phyloP scores from a whole-genome alignment of 2,888 invertebrate species.

The Acanthosepion esculentum region DNA sequence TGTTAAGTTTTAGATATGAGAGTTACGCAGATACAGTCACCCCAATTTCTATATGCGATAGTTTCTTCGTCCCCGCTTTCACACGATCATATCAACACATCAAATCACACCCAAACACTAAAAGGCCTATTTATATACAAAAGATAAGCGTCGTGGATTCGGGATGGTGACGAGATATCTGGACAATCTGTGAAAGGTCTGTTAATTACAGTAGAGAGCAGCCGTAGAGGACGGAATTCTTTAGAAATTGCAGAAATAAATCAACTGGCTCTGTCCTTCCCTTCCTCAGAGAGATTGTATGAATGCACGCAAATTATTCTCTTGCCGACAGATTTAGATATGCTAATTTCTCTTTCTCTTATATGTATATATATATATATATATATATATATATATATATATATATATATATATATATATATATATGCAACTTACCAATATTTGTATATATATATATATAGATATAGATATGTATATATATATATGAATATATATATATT shows the following conservation, averaged over 20 bases:
- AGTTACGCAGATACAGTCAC: too few species aligned
- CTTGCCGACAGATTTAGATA: not conserved
- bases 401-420: not conserved
- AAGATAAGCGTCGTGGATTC: not conserved
- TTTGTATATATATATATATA: not conserved
- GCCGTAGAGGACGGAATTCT: not conserved
- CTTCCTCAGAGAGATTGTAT: not conserved
- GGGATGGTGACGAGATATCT: not conserved
- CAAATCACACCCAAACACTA: not conserved
- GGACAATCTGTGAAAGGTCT: not conserved
- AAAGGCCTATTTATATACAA: constrained; percentile 33
- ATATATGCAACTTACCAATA: too few species aligned
- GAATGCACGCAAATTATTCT: not conserved
- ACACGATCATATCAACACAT: not conserved
- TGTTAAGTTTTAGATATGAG: too few species aligned
- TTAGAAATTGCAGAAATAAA: not conserved
- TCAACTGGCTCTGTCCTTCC: not conserved
- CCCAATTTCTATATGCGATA: not conserved
- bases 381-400: not conserved
- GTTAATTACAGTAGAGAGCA: not conserved
- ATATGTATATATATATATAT: not conserved
- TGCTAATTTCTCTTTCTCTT: not conserved
- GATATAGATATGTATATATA: not conserved
- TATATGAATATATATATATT: not conserved
- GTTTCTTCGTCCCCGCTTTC: not conserved